These are phyloP conservation scores for Agonum fuliginosum DNA, from an alignment of 2,888 invertebrate species.

Conservation along the genomic window DNA sequence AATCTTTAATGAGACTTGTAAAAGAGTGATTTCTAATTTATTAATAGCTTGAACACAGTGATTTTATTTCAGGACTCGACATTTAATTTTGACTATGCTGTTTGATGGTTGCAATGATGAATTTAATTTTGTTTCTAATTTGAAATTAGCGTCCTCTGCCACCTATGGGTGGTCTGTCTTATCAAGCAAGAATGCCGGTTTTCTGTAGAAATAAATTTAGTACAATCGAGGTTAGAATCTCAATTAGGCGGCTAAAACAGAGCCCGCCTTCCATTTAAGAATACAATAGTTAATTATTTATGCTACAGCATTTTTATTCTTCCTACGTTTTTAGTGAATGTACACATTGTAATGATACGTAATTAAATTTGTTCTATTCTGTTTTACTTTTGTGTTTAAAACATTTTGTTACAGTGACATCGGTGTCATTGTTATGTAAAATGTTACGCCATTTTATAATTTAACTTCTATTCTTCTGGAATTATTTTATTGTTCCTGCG, in stretches of 20 bases:
- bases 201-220: slow-evolving; percentile 21
- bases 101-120: too few relatives aligned
- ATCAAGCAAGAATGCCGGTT: slow-evolving; percentile 12
- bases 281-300: slow-evolving; percentile 34
- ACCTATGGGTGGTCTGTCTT: slow-evolving; percentile 14
- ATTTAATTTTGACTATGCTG: too few relatives aligned
- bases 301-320: slow-evolving; percentile 32
- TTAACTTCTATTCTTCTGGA: slow-evolving; percentile 16
- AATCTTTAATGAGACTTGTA: too few relatives aligned
- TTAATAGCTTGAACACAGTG: too few relatives aligned
- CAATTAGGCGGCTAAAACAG: slow-evolving; percentile 24
- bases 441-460: slow-evolving; percentile 23
- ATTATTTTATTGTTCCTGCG: slow-evolving; percentile 30
- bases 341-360: slow-evolving; percentile 31
- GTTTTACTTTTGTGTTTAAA: slow-evolving; percentile 32
- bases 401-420: slow-evolving; percentile 5
- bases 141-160: background rate
- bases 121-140: too few relatives aligned
- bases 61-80: too few relatives aligned
- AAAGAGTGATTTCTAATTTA: too few relatives aligned
- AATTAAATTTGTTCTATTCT: slow-evolving; percentile 40
- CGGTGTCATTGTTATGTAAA: slow-evolving; percentile 25
- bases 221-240: slow-evolving; percentile 38
- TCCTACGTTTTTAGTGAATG: slow-evolving; percentile 28
- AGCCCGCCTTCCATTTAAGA: slow-evolving; percentile 20